Evolutionary conservation across 2,113 vertebrate species (phyloP).

Genomic region (Neodontobutis hainanensis): DNA sequence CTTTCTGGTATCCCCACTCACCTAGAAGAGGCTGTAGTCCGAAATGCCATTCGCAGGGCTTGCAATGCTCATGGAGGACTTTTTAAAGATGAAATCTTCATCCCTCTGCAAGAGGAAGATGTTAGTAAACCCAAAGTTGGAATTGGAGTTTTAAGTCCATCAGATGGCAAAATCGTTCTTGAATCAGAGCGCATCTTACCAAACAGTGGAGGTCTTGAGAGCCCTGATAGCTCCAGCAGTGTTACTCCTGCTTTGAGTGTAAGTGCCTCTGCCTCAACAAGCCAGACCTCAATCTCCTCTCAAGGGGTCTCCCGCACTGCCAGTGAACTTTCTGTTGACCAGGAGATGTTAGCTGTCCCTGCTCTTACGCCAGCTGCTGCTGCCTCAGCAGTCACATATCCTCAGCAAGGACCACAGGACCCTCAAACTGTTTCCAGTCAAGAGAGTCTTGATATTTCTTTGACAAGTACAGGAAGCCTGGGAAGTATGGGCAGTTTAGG

Average conservation of each 20-base stretch:
- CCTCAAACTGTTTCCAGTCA: slow-evolving; percentile 91
- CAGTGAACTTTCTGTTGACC: slow-evolving; percentile 88
- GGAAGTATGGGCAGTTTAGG: slow-evolving; percentile 93
- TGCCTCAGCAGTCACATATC: slow-evolving; percentile 73
- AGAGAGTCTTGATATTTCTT: slow-evolving; percentile 93
- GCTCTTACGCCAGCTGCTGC: slow-evolving; percentile 73
- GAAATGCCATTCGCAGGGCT: slow-evolving; percentile 91
- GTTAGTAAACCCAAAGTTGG: slow-evolving; percentile 85
- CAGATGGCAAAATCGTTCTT: slow-evolving; percentile 73
- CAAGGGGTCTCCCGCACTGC: slow-evolving; percentile 88
- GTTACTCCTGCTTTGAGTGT: slow-evolving; percentile 90
- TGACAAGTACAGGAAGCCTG: slow-evolving; percentile 93
- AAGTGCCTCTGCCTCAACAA: slow-evolving; percentile 90
- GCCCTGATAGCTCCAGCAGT: slow-evolving; percentile 91
- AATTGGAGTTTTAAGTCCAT: slow-evolving; percentile 68
- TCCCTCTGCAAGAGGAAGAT: slow-evolving; percentile 91
- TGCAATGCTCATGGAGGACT: slow-evolving; percentile 95
- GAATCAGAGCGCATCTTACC: slow-evolving; percentile 80
- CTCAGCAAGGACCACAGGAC: slow-evolving; percentile 81
- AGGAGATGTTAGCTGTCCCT: slow-evolving; percentile 80
- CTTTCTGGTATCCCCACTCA: slow-evolving; percentile 96
- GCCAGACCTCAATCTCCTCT: slow-evolving; percentile 90
- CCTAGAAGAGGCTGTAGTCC: slow-evolving; percentile 89
- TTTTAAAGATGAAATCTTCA: slow-evolving; percentile 96
- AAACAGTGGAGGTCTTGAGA: slow-evolving; percentile 81